Percentiles rank a stretch among this genome's conserved stretches.
These are phyloP conservation scores for Scalopus aquaticus DNA, from an alignment of 2,113 vertebrate species.

Conservation along the genomic window DNA sequence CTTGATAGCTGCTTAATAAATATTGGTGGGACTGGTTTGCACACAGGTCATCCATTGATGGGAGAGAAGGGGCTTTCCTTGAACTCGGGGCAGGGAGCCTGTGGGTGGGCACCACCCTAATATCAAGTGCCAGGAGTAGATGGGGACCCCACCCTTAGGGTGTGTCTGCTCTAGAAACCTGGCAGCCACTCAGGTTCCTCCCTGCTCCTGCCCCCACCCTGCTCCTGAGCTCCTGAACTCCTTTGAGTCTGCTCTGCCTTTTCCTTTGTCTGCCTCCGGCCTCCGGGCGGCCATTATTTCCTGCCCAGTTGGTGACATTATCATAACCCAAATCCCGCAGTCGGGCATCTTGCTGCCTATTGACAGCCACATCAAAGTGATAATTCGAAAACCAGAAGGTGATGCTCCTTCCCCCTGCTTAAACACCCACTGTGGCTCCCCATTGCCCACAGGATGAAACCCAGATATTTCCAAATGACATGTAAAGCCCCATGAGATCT, in stretches of 20 bases:
- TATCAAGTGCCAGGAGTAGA: background rate
- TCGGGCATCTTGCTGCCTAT: too few relatives aligned
- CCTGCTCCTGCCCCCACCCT: background rate
- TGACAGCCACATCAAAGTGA: background rate
- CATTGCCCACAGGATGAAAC: background rate
- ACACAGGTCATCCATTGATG: background rate
- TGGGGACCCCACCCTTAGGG: background rate
- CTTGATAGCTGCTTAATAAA: background rate
- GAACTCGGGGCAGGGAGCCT: background rate
- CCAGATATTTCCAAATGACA: background rate
- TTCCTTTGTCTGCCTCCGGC: background rate
- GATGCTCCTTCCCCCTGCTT: background rate
- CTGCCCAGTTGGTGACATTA: background rate
- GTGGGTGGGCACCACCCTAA: conserved; percentile 42
- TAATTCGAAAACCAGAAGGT: background rate
- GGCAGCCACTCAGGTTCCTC: conserved; percentile 39
- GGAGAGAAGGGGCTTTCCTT: background rate
- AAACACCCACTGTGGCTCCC: background rate
- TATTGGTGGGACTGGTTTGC: background rate
- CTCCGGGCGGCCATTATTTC: background rate
- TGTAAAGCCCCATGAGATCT: too few relatives aligned
- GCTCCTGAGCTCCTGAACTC: background rate
- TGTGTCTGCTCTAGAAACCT: conserved; percentile 17
- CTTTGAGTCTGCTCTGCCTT: background rate
- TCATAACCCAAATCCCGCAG: background rate